These are phyloP conservation scores for Sebastolobus altivelis DNA, from an alignment of 2,797 vertebrate genomes.

Conservation along the genomic window DNA sequence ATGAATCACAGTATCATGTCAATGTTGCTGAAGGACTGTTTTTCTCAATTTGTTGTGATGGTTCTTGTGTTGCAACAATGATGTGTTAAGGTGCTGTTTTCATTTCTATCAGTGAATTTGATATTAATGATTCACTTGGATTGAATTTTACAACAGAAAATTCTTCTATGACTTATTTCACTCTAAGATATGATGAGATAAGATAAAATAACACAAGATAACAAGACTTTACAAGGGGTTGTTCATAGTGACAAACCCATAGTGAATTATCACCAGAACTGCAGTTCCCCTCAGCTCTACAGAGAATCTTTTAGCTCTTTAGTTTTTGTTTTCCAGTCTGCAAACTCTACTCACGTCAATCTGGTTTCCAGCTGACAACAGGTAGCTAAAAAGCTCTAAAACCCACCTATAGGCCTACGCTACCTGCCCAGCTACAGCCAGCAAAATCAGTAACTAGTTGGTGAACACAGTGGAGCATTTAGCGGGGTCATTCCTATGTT, in stretches of 20 bases:
- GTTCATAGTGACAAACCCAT: neutral
- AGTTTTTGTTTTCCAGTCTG: neutral
- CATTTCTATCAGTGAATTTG: neutral
- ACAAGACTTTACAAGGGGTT: neutral
- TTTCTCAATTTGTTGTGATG: neutral
- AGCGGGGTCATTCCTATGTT: neutral
- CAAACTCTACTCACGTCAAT: neutral
- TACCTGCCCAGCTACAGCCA: no score
- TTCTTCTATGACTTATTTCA: neutral
- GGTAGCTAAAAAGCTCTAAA: neutral
- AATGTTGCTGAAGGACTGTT: conserved; percentile 1
- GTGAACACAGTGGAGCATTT: neutral
- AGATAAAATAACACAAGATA: conserved; percentile 14
- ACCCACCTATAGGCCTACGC: neutral
- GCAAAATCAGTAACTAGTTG: neutral
- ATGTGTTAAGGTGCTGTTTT: neutral
- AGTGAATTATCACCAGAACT: neutral
- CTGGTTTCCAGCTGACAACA: neutral
- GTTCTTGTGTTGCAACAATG: conserved; percentile 11
- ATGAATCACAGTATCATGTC: conserved; percentile 11
- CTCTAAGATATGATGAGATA: neutral
- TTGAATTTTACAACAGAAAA: neutral
- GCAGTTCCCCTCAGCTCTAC: no score
- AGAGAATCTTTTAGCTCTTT: neutral
- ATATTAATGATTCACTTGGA: neutral